Evolutionary conservation across 2,888 invertebrate species (phyloP).

Genomic region (Oscheius onirici): DNA sequence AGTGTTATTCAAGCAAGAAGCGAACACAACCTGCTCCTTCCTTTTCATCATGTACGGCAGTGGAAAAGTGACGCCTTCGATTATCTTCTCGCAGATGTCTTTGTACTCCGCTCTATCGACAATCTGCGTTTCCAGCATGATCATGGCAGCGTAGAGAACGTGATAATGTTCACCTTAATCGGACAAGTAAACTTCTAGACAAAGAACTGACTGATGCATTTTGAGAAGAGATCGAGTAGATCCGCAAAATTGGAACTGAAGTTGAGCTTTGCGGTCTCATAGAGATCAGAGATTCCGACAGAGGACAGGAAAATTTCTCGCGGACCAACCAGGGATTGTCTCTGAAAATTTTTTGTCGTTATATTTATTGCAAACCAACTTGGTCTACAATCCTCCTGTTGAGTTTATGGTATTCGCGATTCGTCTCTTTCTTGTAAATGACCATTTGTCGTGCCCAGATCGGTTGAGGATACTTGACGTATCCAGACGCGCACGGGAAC

Average conservation of each 20-base stretch:
- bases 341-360: not conserved
- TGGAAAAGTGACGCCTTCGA: conserved; percentile 6
- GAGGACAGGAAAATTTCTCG: conserved; percentile 8
- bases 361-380: not conserved
- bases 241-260: conserved; percentile 1
- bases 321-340: not conserved
- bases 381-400: not conserved
- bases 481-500: conserved; percentile 12
- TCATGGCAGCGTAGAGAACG: conserved; percentile 23
- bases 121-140: conserved; percentile 30
- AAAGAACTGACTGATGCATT: conserved; percentile 20
- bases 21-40: not conserved
- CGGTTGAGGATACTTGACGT: conserved; percentile 21
- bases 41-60: not conserved
- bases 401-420: not conserved
- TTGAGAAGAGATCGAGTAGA: conserved; percentile 1
- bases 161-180: conserved; percentile 18
- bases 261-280: not conserved
- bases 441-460: conserved; percentile 23
- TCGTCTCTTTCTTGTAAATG: not conserved
- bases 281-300: not conserved
- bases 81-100: not conserved
- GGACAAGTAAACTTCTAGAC: not conserved
- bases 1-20: not conserved
- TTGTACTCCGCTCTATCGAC: conserved; percentile 4